Evolutionary conservation across 2,888 invertebrate genomes (phyloP).

Genomic region (Trissolcus japonicus): DNA sequence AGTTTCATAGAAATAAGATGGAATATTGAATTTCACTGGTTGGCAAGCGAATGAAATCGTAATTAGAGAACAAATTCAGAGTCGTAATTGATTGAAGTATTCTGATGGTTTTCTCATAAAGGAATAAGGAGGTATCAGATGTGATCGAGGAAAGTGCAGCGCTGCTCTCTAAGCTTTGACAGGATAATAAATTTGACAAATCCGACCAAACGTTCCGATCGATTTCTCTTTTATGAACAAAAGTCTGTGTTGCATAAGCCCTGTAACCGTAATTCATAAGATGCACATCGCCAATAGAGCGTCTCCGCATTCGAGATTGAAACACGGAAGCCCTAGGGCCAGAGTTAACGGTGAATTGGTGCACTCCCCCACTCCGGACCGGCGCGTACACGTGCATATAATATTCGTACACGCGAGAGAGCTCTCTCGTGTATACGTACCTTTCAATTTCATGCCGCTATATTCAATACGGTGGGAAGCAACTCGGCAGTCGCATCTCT

Average conservation of each 20-base stretch:
- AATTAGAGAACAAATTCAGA: neutral
- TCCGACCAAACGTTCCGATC: conserved; percentile 38
- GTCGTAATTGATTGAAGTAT: conserved; percentile 3
- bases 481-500: conserved; percentile 27
- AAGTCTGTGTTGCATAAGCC: conserved; percentile 37
- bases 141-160: conserved; percentile 12
- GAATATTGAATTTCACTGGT: neutral
- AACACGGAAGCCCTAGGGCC: conserved; percentile 71
- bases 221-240: conserved; percentile 50
- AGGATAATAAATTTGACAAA: conserved; percentile 41
- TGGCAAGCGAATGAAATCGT: neutral
- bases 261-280: conserved; percentile 58
- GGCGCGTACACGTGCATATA: conserved; percentile 43
- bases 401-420: conserved; percentile 27
- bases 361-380: conserved; percentile 58
- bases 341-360: conserved; percentile 70
- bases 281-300: conserved; percentile 60
- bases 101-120: neutral
- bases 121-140: neutral
- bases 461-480: conserved; percentile 55
- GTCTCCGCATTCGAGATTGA: conserved; percentile 60
- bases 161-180: conserved; percentile 6
- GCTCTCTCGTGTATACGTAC: conserved; percentile 39
- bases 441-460: conserved; percentile 57
- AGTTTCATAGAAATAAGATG: neutral